phyloP scores from a whole-genome alignment of 2,888 invertebrate genomes.

The Drosophila melanosoma region DNA sequence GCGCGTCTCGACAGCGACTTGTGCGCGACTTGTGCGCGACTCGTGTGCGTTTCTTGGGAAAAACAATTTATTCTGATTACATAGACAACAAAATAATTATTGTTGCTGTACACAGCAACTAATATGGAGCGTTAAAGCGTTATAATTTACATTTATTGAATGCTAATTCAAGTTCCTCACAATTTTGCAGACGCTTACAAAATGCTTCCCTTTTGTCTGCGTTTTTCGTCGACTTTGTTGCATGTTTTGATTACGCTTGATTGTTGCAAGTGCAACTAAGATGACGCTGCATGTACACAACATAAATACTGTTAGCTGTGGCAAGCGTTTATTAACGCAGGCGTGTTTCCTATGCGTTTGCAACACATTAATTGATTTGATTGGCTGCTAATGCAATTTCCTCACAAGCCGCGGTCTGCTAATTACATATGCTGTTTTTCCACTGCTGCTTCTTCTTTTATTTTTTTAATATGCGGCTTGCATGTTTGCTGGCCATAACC shows the following conservation, averaged over 20 bases:
- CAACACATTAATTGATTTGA: constrained; percentile 68
- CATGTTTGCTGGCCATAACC: constrained; percentile 65
- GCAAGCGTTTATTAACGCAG: neutral
- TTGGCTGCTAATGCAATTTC: constrained; percentile 77
- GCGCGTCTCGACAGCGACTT: neutral
- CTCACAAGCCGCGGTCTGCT: constrained; percentile 61
- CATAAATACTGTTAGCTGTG: neutral
- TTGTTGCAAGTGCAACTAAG: neutral
- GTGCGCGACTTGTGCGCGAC: accelerated
- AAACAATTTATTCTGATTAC: neutral
- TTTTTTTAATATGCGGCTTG: constrained; percentile 44
- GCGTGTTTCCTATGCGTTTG: constrained; percentile 7
- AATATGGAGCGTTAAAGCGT: neutral
- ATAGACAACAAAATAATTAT: neutral
- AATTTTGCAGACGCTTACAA: neutral
- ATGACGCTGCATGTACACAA: neutral
- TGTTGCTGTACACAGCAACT: neutral
- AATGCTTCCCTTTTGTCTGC: neutral
- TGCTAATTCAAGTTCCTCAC: constrained; percentile 15
- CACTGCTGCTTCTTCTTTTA: constrained; percentile 6
- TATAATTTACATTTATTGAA: constrained; percentile 7
- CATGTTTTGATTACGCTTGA: neutral
- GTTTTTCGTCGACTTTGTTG: constrained; percentile 4
- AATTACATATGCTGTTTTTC: constrained; percentile 53
- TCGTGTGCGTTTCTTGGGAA: neutral